phyloP scores from a whole-genome alignment of 2,797 vertebrate species.

The Vipera latastei region DNA sequence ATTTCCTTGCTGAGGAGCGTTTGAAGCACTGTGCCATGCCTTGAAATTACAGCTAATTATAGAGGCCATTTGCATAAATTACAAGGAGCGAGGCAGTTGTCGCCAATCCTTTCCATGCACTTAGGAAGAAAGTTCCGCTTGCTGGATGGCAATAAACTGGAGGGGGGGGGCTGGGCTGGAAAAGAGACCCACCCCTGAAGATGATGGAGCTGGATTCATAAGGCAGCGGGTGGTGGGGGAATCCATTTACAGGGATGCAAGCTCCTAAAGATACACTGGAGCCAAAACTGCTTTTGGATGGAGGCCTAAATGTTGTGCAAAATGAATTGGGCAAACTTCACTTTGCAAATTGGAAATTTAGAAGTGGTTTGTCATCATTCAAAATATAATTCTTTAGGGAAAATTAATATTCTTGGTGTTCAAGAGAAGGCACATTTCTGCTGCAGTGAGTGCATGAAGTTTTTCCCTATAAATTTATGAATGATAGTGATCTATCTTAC shows the following conservation, averaged over 20 bases:
- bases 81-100: constrained; percentile 74
- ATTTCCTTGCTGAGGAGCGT: constrained; percentile 78
- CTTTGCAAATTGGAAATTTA: background rate
- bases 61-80: constrained; percentile 79
- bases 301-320: background rate
- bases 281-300: background rate
- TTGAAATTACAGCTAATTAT: constrained; percentile 87
- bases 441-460: accelerated
- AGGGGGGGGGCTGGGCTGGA: background rate
- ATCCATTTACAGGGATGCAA: background rate
- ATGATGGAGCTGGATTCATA: background rate
- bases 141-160: constrained; percentile 42
- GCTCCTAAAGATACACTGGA: background rate
- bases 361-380: background rate
- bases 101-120: constrained; percentile 75
- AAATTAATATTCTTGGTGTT: background rate
- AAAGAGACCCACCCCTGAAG: background rate
- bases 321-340: background rate
- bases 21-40: constrained; percentile 77
- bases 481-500: constrained; percentile 13
- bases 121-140: constrained; percentile 72
- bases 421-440: background rate
- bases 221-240: background rate
- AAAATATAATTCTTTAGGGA: background rate
- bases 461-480: background rate